These are phyloP conservation scores for Sebastes dallii DNA, from an alignment of 2,797 vertebrate genomes.

Conservation along the genomic window DNA sequence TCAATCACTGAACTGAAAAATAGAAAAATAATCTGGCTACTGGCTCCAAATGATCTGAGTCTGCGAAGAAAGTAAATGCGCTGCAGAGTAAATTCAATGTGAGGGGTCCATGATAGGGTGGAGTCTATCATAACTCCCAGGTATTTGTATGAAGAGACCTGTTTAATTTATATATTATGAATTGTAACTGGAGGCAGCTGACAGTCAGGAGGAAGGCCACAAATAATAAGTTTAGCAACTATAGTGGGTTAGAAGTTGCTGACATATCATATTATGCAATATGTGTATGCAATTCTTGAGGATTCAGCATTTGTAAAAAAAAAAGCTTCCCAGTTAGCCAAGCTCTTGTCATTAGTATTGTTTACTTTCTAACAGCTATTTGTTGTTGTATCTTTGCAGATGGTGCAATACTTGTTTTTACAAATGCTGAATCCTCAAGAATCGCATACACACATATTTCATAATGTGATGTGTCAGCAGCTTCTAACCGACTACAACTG, in stretches of 20 bases:
- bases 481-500: constrained; percentile 5
- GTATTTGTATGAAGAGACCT: too few species aligned
- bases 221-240: constrained; percentile 3
- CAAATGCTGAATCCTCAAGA: neutral
- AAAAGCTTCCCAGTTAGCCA: too few species aligned
- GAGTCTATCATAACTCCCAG: too few species aligned
- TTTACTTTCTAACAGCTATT: constrained; percentile 5
- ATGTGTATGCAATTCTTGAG: neutral
- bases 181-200: too few species aligned
- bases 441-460: neutral
- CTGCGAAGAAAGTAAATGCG: too few species aligned
- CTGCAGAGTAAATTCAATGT: too few species aligned
- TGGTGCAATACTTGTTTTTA: constrained; percentile 68
- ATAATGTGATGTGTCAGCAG: constrained; percentile 54
- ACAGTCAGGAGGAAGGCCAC: too few species aligned
- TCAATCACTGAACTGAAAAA: too few species aligned
- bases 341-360: neutral
- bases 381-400: constrained; percentile 71
- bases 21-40: too few species aligned
- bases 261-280: constrained; percentile 31
- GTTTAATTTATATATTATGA: too few species aligned
- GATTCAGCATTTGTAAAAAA: neutral
- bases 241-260: constrained; percentile 38
- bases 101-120: too few species aligned
- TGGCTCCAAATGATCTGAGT: too few species aligned